Base-by-base conservation (phyloP, 1,140 invertebrate genomes). In the Caerostris darwini region DNA sequence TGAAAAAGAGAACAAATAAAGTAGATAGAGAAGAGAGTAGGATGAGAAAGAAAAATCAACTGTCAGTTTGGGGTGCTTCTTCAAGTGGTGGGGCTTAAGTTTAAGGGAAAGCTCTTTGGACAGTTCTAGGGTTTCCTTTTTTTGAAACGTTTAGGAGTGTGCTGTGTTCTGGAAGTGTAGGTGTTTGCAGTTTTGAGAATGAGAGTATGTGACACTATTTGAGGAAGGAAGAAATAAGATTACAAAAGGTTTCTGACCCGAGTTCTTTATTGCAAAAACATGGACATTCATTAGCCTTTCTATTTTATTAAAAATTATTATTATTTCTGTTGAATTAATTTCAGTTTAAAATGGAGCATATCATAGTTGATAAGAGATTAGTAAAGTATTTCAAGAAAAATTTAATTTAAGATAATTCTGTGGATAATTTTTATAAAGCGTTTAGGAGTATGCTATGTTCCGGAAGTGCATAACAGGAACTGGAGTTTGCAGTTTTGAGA, bases 11-110 rank as follows among this genome's bases (percentile, higher is more conserved):
- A 34, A 34, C 34, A 34, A 34, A 34, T 34, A 34, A 34, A 34
- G 34, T 34, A 34, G 34, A 34, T 34, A 34, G 34, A 77, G 19
- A 77, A 77, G 34, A 77, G 7, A 50, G 19, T 8, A 77, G 34
- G 19, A 34, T 7, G 19, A 19, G 34, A 71, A 69, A n/a, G 34
- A 71, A 50, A n/a, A 53, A 50, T 10, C 19, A 77, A 77, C 71
- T 77, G 71, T 77, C 71, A 77, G 71, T 77, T 77, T 50, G 71
- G 71, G 71, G 53, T 77, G 71, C 71, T 77, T 77, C 34, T 7
- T 77, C 71, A 77, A 77, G 71, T 77, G 71, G 50, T 77, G 71
- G 71, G 34, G 71, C 7, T 77, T 77, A 5, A 64, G 34, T 19
- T 77, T 77, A 50, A 50, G 71, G 50, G 34, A 50, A 67, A 12